Evolutionary conservation across 2,797 vertebrate species (phyloP).

Genomic region (Limosa lapponica): DNA sequence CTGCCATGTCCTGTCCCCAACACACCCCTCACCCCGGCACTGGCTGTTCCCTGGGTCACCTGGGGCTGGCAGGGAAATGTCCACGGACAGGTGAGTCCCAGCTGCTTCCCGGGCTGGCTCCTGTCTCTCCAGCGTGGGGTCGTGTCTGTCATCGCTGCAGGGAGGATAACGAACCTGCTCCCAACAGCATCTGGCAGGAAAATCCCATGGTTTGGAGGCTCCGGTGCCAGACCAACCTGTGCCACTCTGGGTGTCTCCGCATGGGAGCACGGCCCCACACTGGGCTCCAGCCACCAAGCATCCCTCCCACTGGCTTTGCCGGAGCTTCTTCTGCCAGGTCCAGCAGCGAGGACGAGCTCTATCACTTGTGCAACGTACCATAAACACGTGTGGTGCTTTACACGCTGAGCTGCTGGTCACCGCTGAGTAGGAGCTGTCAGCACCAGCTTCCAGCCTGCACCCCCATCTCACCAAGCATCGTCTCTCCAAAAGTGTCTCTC

Average conservation of each 20-base stretch:
- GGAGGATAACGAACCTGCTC: background rate
- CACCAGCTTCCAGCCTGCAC: background rate
- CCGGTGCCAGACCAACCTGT: accelerated
- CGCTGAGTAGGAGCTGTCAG: background rate
- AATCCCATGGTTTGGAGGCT: background rate
- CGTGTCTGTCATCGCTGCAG: background rate
- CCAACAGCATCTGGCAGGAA: background rate
- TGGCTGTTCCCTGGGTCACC: accelerated
- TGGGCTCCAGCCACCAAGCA: accelerated
- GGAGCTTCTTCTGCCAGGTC: background rate
- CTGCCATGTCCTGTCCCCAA: background rate
- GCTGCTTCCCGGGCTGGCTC: background rate
- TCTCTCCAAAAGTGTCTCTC: background rate
- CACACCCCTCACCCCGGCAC: accelerated
- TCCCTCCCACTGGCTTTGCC: background rate
- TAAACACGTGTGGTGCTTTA: accelerated
- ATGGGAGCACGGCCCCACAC: background rate
- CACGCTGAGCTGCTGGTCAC: background rate
- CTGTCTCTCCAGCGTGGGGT: accelerated
- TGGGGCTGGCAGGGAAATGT: accelerated
- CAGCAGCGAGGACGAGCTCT: background rate
- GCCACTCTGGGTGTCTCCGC: accelerated
- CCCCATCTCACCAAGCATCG: accelerated
- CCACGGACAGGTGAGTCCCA: accelerated
- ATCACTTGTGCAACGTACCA: background rate